phyloP scores from a whole-genome alignment of 2,113 vertebrate genomes.

The Parus major region DNA sequence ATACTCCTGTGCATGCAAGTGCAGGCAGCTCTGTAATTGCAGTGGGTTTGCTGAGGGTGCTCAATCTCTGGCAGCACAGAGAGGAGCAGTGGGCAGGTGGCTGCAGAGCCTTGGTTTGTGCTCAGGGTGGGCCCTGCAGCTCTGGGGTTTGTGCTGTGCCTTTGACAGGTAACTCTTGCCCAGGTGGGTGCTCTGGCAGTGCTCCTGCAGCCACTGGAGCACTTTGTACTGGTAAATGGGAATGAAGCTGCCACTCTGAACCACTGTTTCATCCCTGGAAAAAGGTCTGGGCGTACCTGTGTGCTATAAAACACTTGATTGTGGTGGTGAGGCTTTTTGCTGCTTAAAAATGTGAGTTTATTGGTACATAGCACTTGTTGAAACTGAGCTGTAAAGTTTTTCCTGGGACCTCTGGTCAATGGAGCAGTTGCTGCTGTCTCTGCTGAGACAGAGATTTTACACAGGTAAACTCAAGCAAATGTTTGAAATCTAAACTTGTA shows the following conservation, averaged over 20 bases:
- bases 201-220: fast-evolving
- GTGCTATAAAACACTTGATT: not conserved
- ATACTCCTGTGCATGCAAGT: not conserved
- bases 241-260: not conserved
- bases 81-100: fast-evolving
- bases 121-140: no score
- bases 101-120: not conserved
- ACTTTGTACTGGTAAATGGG: not conserved
- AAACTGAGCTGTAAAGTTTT: not conserved
- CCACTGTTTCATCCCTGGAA: not conserved
- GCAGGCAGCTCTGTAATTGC: not conserved
- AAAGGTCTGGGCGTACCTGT: not conserved
- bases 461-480: not conserved
- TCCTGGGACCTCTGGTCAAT: not conserved
- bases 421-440: not conserved
- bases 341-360: not conserved
- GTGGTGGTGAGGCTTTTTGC: not conserved
- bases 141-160: not conserved
- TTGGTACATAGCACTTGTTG: not conserved
- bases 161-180: not conserved
- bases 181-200: fast-evolving
- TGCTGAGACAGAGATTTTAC: not conserved
- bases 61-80: not conserved
- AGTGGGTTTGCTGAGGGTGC: not conserved
- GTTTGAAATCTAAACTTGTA: not conserved